Percentiles rank a stretch among this genome's conserved stretches.
Conservation (phyloP, 2,888 invertebrate genomes). For the Melieria omissa region DNA sequence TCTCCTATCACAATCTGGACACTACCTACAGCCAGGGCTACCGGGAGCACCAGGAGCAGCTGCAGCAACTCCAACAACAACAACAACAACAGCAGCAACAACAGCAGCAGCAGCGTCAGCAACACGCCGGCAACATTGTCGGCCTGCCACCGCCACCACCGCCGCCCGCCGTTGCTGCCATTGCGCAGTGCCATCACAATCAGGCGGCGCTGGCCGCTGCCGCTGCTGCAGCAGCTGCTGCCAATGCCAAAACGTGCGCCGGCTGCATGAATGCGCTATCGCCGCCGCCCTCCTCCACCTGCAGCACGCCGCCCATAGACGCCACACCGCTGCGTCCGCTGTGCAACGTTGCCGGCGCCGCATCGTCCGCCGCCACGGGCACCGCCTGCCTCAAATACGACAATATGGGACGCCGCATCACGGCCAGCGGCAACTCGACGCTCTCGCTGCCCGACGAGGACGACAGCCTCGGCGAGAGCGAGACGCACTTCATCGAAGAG, state of each 20-base stretch:
- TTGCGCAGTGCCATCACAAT: conserved; percentile 54
- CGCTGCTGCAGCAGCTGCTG: conserved; percentile 42
- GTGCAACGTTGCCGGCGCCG: conserved; percentile 43
- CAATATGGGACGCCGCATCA: conserved; percentile 90
- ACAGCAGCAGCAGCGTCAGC: conserved; percentile 49
- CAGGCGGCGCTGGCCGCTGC: conserved; percentile 47
- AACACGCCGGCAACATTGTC: conserved; percentile 39
- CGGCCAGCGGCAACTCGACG: conserved; percentile 88
- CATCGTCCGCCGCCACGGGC: conserved; percentile 21
- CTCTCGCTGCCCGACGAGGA: conserved; percentile 81
- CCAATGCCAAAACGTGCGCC: conserved; percentile 48
- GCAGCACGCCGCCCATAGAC: conserved; percentile 58
- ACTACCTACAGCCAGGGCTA: conserved; percentile 58
- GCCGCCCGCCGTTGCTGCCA: conserved; percentile 52
- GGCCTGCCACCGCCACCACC: conserved; percentile 60
- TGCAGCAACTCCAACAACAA: conserved; percentile 45
- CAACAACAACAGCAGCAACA: conserved; percentile 48
- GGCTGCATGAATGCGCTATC: conserved; percentile 52
- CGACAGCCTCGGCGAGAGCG: conserved; percentile 65
- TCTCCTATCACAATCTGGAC: conserved; percentile 66
- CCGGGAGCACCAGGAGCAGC: conserved; percentile 51
- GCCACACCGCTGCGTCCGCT: conserved; percentile 55
- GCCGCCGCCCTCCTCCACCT: conserved; percentile 43
- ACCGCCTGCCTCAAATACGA: conserved; percentile 75
- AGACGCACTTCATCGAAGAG: conserved; percentile 62